phyloP scores from a whole-genome alignment of 2,113 vertebrate genomes.

The Chrysochloris asiatica region DNA sequence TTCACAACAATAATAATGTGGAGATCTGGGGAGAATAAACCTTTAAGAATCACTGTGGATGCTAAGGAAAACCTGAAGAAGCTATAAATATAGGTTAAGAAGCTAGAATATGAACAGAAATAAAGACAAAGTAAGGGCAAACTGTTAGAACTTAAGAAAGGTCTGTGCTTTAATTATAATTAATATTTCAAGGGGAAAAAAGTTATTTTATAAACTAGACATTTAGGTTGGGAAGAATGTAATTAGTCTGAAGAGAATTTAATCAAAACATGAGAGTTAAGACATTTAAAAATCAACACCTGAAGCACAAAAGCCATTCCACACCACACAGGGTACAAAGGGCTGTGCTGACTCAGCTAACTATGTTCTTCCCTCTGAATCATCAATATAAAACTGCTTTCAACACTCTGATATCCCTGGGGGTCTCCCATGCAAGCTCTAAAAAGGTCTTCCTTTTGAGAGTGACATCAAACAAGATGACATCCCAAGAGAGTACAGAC shows the following conservation, averaged over 20 bases:
- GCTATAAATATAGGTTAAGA: not conserved
- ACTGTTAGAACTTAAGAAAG: conserved; percentile 4
- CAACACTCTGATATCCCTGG: not conserved
- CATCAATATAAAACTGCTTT: conserved; percentile 1
- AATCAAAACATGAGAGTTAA: not conserved
- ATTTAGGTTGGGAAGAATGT: conserved; percentile 40
- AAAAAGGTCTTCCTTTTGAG: not conserved
- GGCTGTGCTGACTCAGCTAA: not conserved
- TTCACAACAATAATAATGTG: no score
- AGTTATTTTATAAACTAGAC: conserved; percentile 17
- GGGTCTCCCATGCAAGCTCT: not conserved
- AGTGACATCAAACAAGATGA: not conserved
- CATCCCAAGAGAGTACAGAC: not conserved
- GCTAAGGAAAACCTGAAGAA: not conserved
- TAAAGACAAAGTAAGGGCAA: conserved; percentile 40
- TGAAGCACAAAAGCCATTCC: not conserved
- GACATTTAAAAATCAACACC: conserved; percentile 4
- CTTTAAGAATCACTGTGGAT: not conserved
- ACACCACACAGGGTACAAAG: not conserved
- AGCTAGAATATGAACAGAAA: not conserved
- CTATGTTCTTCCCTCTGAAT: not conserved
- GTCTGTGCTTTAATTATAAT: not conserved
- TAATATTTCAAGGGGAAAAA: conserved; percentile 46
- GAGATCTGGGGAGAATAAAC: not conserved
- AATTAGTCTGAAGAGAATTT: conserved; percentile 35